Evolutionary conservation across 2,888 invertebrate species (phyloP).

Genomic region (Athetis lepigone): DNA sequence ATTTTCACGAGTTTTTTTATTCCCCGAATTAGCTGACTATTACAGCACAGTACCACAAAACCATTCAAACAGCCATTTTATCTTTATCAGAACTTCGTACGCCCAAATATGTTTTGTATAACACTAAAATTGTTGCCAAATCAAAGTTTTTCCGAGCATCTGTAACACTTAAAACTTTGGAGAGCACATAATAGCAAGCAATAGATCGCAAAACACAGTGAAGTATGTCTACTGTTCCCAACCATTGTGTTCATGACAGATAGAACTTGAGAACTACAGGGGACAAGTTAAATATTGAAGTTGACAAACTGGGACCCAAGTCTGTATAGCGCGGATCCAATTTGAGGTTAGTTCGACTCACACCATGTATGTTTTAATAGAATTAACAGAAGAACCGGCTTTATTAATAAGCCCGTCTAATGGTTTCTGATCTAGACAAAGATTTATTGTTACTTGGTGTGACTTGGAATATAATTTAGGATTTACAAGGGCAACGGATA

Average conservation of each 20-base stretch:
- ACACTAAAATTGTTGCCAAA: conserved; percentile 40
- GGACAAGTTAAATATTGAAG: conserved; percentile 85
- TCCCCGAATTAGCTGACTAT: conserved; percentile 3
- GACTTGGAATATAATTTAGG: conserved; percentile 62
- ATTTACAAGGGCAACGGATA: conserved; percentile 60
- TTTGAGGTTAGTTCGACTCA: conserved; percentile 69
- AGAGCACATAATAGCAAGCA: conserved; percentile 63
- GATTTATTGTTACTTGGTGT: conserved; percentile 58
- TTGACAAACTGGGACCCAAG: conserved; percentile 80
- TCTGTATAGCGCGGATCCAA: conserved; percentile 71
- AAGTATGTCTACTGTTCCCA: conserved; percentile 68
- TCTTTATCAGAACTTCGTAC: conserved; percentile 21
- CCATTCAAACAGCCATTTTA: conserved; percentile 5
- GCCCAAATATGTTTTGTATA: conserved; percentile 9
- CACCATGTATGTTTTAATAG: conserved; percentile 68
- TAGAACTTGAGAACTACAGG: conserved; percentile 76
- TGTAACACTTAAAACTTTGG: conserved; percentile 62
- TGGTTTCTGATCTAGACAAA: conserved; percentile 49
- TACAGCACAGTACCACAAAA: neutral
- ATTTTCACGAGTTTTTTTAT: neutral
- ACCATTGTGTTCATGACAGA: conserved; percentile 78
- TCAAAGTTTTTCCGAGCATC: conserved; percentile 60
- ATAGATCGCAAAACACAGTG: conserved; percentile 67
- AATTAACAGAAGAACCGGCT: conserved; percentile 67
- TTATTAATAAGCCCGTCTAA: conserved; percentile 41